These are phyloP conservation scores for Holothuria scabra DNA, from an alignment of 53 echinoderm and acorn worm genomes.

Conservation along the genomic window DNA sequence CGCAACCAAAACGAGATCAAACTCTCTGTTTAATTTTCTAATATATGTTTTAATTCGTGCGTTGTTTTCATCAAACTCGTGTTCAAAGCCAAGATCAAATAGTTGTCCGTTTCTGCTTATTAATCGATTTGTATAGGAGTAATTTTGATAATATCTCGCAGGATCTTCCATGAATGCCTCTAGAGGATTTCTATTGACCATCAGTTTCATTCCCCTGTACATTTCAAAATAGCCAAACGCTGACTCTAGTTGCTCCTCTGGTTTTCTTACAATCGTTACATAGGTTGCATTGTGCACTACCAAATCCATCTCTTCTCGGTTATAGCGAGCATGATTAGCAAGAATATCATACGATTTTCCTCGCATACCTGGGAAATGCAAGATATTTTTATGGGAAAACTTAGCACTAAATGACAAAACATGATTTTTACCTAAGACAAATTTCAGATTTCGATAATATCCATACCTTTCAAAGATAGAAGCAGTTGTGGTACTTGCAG, in stretches of 20 bases:
- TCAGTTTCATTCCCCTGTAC: constrained; percentile 22
- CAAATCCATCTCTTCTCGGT: constrained; percentile 65
- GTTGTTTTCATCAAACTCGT: constrained; percentile 35
- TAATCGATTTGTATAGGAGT: background rate
- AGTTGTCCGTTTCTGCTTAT: constrained; percentile 57
- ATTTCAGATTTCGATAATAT: constrained; percentile 52
- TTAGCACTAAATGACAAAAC: background rate
- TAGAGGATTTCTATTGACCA: constrained; percentile 22
- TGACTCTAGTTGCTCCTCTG: constrained; percentile 57
- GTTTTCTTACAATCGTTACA: constrained; percentile 59
- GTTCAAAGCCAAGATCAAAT: constrained; percentile 63
- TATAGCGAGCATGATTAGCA: constrained; percentile 66
- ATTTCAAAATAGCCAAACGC: constrained; percentile 65
- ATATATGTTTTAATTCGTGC: constrained; percentile 31
- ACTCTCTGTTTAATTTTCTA: constrained; percentile 46
- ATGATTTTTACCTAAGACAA: constrained; percentile 18
- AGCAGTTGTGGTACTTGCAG: constrained; percentile 61
- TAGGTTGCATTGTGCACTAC: constrained; percentile 61
- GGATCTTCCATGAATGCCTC: constrained; percentile 54
- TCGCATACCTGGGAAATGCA: background rate
- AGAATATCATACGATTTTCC: constrained; percentile 38
- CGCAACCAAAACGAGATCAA: constrained; percentile 64
- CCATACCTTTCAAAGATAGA: constrained; percentile 57
- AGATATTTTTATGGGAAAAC: background rate
- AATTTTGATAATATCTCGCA: constrained; percentile 10